Base-by-base conservation (phyloP, 2,113 vertebrate genomes). In the Tor tambroides region DNA sequence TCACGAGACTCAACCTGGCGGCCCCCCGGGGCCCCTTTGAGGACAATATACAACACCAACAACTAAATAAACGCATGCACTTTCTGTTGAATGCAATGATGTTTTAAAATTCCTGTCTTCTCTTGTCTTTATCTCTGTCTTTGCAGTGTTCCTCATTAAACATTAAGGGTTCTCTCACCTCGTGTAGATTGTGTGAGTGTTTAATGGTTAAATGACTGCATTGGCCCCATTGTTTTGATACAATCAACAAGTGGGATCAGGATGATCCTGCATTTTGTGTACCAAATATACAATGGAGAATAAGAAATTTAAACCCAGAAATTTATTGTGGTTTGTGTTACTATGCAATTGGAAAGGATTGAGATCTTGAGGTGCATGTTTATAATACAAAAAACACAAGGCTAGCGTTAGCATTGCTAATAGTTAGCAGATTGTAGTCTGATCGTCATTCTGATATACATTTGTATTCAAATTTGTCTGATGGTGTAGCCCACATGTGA, bases 341-440 rank as follows among this genome's bases (percentile, higher is more conserved):
- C 93, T 94, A 92, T 91, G 91, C 91, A 93, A 90, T 91, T 94
- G 91, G 90, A 91, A 84, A 78, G 79, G 87, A 86, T 84, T 19
- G 54, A 81, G 74, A 38, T 79, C 6, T 56, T 46, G 43, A n/a
- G 74, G n/a, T 85, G 83, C 86, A 85, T 82, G 86, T 51, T 85
- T 43, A 65, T 46, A 28, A 88, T 86, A 63, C 35, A 74, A 80
- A 59, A 85, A 69, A 38, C 2, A 14, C 26, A 71, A 76, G 56
- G 72, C 83, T 80, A 84, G 87, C 30, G 67, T 61, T 51, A 76
- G 72, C 85, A 84, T 46, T 30, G 77, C 74, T 65, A 41, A 84
- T 32, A 59, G 14, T 72, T 65, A 80, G 32, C 83, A 83, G 72
- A 69, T 85, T 69, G 26, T 79, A 82, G 43, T 76, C 17, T 82